Percentiles rank a stretch among this genome's conserved stretches.
Conservation (phyloP, 2,797 vertebrate genomes). For the Mus caroli region DNA sequence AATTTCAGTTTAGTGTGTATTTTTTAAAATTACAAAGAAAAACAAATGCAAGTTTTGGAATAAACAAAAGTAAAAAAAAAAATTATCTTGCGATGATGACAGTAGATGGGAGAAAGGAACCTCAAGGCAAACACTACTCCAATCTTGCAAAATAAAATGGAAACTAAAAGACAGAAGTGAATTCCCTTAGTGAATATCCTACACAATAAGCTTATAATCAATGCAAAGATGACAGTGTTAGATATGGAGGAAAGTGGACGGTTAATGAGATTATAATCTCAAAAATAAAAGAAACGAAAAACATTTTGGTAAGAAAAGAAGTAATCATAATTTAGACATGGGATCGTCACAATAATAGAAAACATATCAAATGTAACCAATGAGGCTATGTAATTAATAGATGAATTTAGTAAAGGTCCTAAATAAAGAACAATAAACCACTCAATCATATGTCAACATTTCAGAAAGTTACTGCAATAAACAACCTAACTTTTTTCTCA, state of each 20-base stretch:
- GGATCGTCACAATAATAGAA: neutral
- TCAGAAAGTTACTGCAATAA: neutral
- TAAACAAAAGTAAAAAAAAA: neutral
- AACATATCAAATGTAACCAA: neutral
- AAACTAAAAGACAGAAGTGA: neutral
- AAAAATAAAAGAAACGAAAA: neutral
- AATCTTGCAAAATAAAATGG: neutral
- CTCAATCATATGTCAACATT: neutral
- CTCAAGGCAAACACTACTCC: neutral
- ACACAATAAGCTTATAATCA: neutral
- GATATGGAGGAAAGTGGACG: neutral
- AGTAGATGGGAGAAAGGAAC: neutral
- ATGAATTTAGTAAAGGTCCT: neutral
- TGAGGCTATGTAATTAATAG: neutral
- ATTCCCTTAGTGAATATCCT: neutral
- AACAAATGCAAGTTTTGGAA: neutral
- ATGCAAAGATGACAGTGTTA: neutral
- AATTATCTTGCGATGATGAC: accelerated
- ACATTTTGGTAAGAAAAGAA: neutral
- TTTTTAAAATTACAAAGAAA: neutral
- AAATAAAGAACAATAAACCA: neutral
- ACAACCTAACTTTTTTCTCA: neutral
- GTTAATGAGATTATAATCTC: neutral
- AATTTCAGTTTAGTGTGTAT: neutral
- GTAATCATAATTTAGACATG: neutral